phyloP scores from a whole-genome alignment of 2,113 vertebrate genomes.

The Seriola dumerili region DNA sequence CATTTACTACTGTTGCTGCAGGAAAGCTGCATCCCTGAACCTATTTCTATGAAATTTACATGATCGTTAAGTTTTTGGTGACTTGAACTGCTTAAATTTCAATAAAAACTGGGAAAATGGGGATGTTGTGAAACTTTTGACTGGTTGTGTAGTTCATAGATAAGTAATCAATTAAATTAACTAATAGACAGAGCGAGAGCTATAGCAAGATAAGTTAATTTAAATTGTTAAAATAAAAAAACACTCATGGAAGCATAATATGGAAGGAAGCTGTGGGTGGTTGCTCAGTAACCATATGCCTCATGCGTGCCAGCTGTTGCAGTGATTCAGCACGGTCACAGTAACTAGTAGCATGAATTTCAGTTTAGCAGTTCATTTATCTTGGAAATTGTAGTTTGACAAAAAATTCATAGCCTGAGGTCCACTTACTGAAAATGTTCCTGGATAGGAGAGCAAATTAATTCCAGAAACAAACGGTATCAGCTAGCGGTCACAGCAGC shows the following conservation, averaged over 20 bases:
- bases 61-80: no score
- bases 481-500: slow-evolving; percentile 3
- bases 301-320: neutral
- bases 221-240: neutral
- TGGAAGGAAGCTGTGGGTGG: neutral
- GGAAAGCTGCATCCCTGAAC: no score
- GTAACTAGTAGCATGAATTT: neutral
- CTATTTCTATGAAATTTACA: no score
- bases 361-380: neutral
- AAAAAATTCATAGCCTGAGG: no score
- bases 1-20: no score
- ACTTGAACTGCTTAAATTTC: no score
- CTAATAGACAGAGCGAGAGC: neutral
- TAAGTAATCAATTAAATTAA: neutral
- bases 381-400: no score
- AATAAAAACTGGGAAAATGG: no score
- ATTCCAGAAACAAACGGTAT: neutral
- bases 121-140: no score
- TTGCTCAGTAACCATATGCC: neutral
- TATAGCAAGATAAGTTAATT: neutral
- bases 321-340: neutral
- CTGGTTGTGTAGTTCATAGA: neutral
- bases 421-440: neutral
- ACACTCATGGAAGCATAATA: neutral
- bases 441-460: neutral